phyloP scores from a whole-genome alignment of 1,140 invertebrate genomes.

The Drosophila truncata region DNA sequence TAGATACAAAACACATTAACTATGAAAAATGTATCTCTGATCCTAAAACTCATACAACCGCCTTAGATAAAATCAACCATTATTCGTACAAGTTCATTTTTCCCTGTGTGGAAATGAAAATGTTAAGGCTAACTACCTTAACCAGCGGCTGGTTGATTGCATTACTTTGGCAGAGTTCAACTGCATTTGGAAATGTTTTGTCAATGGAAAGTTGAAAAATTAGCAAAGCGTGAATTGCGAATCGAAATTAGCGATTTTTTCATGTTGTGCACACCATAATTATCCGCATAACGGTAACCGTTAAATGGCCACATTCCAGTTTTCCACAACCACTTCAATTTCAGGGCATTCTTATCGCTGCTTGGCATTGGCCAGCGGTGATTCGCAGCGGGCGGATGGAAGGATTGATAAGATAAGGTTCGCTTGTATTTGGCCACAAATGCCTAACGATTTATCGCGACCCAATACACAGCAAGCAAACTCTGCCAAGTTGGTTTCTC shows the following conservation, averaged over 20 bases:
- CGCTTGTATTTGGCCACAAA: slow-evolving; percentile 3
- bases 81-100: not conserved
- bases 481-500: slow-evolving; percentile 38
- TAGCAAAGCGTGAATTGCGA: slow-evolving; percentile 78
- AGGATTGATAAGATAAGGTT: slow-evolving; percentile 48
- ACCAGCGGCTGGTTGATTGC: slow-evolving; percentile 4
- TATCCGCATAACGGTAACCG: slow-evolving; percentile 47
- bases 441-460: slow-evolving; percentile 13
- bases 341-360: slow-evolving; percentile 48
- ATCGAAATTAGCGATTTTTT: slow-evolving; percentile 58
- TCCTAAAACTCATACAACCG: not conserved
- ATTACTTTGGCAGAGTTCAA: slow-evolving; percentile 54
- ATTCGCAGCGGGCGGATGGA: slow-evolving; percentile 24
- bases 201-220: slow-evolving; percentile 77
- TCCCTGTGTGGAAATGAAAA: slow-evolving; percentile 2
- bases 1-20: not conserved
- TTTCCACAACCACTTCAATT: slow-evolving; percentile 3
- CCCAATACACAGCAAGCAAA: slow-evolving; percentile 8
- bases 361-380: slow-evolving; percentile 39
- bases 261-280: slow-evolving; percentile 51
- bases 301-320: slow-evolving; percentile 29
- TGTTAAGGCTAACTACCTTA: slow-evolving; percentile 36
- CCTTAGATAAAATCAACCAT: not conserved
- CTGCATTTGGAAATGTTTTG: slow-evolving; percentile 74
- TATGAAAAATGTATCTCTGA: not conserved